Evolutionary conservation across 1,140 invertebrate genomes (phyloP).

Genomic region (Atopsyche davidsoni): DNA sequence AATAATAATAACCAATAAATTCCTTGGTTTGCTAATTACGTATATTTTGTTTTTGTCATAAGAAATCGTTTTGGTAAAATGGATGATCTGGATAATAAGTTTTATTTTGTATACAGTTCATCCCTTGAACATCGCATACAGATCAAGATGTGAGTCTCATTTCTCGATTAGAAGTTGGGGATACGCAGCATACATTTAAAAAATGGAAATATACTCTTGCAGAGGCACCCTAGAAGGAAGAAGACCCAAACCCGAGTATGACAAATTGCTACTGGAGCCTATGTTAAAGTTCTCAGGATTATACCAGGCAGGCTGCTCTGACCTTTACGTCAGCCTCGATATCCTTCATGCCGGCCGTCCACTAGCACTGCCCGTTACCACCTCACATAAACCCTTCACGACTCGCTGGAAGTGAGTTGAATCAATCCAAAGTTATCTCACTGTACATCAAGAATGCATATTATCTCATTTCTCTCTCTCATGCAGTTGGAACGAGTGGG

Average conservation of each 20-base stretch:
- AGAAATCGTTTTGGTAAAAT: too few relatives aligned
- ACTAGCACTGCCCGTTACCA: slow-evolving; percentile 81
- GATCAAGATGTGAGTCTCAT: slow-evolving; percentile 81
- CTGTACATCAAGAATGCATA: background rate
- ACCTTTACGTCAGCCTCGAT: slow-evolving; percentile 83
- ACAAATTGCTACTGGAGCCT: slow-evolving; percentile 80
- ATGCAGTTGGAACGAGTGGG: slow-evolving; percentile 96
- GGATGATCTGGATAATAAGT: slow-evolving; percentile 67
- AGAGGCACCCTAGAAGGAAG: slow-evolving; percentile 94
- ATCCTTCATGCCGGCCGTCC: slow-evolving; percentile 78
- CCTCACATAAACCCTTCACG: slow-evolving; percentile 89
- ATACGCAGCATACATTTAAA: slow-evolving; percentile 23
- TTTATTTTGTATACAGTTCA: slow-evolving; percentile 86
- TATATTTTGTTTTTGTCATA: too few relatives aligned
- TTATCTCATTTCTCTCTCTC: slow-evolving; percentile 15
- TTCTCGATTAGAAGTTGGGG: background rate
- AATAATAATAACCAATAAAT: too few relatives aligned
- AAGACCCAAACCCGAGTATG: slow-evolving; percentile 77
- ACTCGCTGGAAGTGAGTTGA: slow-evolving; percentile 83
- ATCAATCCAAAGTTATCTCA: slow-evolving; percentile 5
- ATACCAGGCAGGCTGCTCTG: slow-evolving; percentile 74
- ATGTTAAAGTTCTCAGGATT: slow-evolving; percentile 87
- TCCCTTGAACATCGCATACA: slow-evolving; percentile 79
- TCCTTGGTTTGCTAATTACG: too few relatives aligned
- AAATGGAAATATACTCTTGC: slow-evolving; percentile 31